phyloP scores from a whole-genome alignment of 2,888 invertebrate genomes.

The Volucella inanis region DNA sequence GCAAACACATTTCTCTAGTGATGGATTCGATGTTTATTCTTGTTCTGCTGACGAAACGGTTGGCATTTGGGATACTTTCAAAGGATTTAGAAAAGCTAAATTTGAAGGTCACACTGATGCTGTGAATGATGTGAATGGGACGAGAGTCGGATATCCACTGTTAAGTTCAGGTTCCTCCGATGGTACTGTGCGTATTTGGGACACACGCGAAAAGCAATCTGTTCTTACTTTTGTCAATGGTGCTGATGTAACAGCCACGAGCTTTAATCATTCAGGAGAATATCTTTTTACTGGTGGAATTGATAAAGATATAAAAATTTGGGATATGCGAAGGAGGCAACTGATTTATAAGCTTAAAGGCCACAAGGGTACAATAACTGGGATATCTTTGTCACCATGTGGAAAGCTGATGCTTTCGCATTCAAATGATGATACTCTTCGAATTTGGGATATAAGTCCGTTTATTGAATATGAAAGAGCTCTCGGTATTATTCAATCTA shows the following conservation, averaged over 20 bases:
- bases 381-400: conserved; percentile 85
- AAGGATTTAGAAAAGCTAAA: conserved; percentile 93
- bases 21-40: conserved; percentile 92
- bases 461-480: conserved; percentile 96
- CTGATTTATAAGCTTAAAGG: conserved; percentile 93
- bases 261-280: conserved; percentile 97
- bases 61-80: conserved; percentile 97
- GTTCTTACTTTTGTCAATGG: conserved; percentile 88
- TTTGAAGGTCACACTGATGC: conserved; percentile 92
- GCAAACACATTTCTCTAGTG: conserved; percentile 94
- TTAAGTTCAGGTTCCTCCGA: conserved; percentile 98
- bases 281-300: conserved; percentile 97
- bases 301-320: conserved; percentile 98
- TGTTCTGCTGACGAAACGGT: conserved; percentile 97
- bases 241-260: conserved; percentile 92
- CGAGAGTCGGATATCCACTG: conserved; percentile 92
- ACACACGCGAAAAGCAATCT: conserved; percentile 92
- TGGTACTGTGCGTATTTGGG: conserved; percentile 94
- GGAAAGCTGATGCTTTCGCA: conserved; percentile 97
- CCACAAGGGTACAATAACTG: conserved; percentile 97
- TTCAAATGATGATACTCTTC: conserved; percentile 96
- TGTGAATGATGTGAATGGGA: conserved; percentile 87
- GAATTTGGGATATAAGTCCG: conserved; percentile 98
- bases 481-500: conserved; percentile 94
- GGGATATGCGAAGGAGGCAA: conserved; percentile 94